Conservation (phyloP, 2,888 invertebrate species). For the Ophioninae sp. region DNA sequence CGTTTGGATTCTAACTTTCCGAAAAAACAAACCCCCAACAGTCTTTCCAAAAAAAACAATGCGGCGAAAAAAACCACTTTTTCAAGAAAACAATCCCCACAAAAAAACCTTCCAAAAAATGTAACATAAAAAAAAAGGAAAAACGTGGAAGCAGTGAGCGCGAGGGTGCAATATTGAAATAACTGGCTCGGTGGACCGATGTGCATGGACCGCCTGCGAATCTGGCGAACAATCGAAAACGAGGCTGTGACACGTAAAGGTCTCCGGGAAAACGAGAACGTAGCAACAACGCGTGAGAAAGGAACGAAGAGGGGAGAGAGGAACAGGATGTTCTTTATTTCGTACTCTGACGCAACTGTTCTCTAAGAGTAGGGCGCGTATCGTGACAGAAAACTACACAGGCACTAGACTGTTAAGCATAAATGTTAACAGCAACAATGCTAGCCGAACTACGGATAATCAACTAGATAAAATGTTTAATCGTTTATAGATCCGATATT, state of each 20-base stretch:
- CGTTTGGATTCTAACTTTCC: too few species aligned
- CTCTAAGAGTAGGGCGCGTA: background rate
- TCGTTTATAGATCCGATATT: background rate
- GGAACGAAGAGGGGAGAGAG: background rate
- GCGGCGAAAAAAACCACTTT: too few species aligned
- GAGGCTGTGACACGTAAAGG: constrained; percentile 5
- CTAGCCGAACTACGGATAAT: background rate
- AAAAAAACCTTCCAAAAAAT: background rate
- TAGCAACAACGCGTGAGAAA: constrained; percentile 5
- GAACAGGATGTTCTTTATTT: background rate
- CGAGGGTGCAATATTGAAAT: constrained; percentile 54
- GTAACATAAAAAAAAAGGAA: background rate
- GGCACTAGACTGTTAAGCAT: background rate
- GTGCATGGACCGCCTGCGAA: constrained; percentile 36
- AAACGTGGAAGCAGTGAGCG: background rate
- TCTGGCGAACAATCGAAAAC: constrained; percentile 33
- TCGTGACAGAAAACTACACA: background rate
- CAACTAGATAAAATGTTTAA: background rate
- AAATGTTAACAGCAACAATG: background rate
- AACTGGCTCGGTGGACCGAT: constrained; percentile 46
- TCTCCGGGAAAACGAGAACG: constrained; percentile 19
- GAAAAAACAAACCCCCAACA: too few species aligned
- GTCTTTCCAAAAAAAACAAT: too few species aligned
- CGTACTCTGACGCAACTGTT: too few species aligned
- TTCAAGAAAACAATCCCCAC: background rate